A percentile compares a stretch with the other conserved stretches of the same genome.
Conservation (phyloP, 2,113 vertebrate species). For the Reinhardtius hippoglossoides region DNA sequence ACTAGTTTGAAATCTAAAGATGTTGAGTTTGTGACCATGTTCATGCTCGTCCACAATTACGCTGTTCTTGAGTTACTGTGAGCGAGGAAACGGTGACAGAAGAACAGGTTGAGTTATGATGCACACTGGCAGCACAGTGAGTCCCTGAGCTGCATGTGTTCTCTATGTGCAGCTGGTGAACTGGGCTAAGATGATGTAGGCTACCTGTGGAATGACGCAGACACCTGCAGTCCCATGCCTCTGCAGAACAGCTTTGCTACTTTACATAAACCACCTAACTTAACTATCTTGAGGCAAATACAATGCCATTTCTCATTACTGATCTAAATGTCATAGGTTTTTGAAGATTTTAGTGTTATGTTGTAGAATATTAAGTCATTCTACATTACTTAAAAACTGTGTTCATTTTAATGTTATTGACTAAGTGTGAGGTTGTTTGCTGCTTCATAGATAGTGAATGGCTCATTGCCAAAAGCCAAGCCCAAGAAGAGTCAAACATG, state of each 20-base stretch:
- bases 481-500: slow-evolving; percentile 40
- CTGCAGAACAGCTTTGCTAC: too few species aligned
- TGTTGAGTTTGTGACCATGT: neutral
- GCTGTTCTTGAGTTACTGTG: neutral
- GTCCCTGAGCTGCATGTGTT: slow-evolving; percentile 51
- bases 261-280: too few species aligned
- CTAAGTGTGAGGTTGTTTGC: neutral
- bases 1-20: neutral
- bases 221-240: slow-evolving; percentile 36
- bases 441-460: slow-evolving; percentile 1
- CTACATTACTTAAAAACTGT: neutral
- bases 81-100: slow-evolving; percentile 42
- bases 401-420: neutral
- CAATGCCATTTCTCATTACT: neutral
- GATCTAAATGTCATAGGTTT: too few species aligned
- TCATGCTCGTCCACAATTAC: neutral
- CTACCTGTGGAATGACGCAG: slow-evolving; percentile 32
- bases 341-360: too few species aligned
- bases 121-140: slow-evolving; percentile 37
- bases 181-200: slow-evolving; percentile 29
- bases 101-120: slow-evolving; percentile 6
- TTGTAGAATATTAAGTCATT: neutral
- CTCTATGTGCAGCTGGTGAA: slow-evolving; percentile 43
- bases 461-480: slow-evolving; percentile 45
- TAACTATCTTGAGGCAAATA: too few species aligned